phyloP scores from a whole-genome alignment of 2,888 invertebrate genomes.

The Acronicta leporina region DNA sequence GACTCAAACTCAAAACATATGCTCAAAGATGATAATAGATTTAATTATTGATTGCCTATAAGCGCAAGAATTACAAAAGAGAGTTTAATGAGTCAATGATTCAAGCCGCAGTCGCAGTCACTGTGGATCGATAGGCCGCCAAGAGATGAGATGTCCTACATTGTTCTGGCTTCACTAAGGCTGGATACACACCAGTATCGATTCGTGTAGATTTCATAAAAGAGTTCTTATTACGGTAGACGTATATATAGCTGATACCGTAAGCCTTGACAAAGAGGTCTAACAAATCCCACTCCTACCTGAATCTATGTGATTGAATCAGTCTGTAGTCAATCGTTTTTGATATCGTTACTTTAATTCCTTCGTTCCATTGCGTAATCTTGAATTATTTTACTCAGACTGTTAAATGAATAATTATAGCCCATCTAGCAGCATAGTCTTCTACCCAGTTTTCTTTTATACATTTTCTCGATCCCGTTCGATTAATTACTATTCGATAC shows the following conservation, averaged over 20 bases:
- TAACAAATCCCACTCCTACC: too few species aligned
- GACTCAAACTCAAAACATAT: too few species aligned
- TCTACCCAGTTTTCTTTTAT: too few species aligned
- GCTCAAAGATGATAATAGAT: too few species aligned
- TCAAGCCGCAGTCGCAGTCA: constrained; percentile 11
- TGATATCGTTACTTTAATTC: constrained; percentile 2
- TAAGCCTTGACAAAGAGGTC: too few species aligned
- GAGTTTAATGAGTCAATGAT: constrained; percentile 29
- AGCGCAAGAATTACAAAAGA: constrained; percentile 27
- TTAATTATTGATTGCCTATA: constrained; percentile 17
- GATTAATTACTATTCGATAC: too few species aligned
- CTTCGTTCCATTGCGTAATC: constrained; percentile 4
- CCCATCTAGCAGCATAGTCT: too few species aligned
- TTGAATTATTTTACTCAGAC: constrained; percentile 11
- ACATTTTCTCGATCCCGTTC: too few species aligned
- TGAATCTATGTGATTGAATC: too few species aligned
- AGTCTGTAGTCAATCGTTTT: not conserved
- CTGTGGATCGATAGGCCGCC: constrained; percentile 34
- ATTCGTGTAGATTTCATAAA: not conserved
- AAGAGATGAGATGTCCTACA: constrained; percentile 19
- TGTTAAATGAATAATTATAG: too few species aligned
- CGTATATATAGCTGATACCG: too few species aligned
- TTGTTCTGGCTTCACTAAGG: constrained; percentile 24
- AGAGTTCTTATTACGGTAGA: too few species aligned
- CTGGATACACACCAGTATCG: constrained; percentile 1